These are phyloP conservation scores for Engraulis encrasicolus DNA, from an alignment of 2,113 vertebrate genomes.

Conservation along the genomic window DNA sequence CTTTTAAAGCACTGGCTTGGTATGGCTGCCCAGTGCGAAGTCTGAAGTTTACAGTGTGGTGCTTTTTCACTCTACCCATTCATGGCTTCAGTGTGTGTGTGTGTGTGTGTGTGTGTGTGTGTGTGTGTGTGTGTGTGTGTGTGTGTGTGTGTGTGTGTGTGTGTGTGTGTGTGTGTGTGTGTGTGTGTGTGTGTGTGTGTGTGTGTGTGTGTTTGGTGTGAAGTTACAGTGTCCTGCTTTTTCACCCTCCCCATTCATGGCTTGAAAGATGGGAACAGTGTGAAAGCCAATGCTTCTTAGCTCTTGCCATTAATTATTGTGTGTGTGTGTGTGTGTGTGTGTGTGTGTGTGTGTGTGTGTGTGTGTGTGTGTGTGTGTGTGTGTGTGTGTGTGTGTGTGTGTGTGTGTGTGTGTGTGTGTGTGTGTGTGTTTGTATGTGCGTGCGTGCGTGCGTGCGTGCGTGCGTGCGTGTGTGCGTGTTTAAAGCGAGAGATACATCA, in stretches of 20 bases:
- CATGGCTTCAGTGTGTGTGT: too few species aligned
- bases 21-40: slow-evolving; percentile 21
- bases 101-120: too few species aligned
- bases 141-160: too few species aligned
- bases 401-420: slow-evolving; percentile 6
- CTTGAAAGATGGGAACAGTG: slow-evolving; percentile 50
- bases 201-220: slow-evolving; percentile 20
- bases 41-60: slow-evolving; percentile 35
- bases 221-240: slow-evolving; percentile 28
- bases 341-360: slow-evolving; percentile 7
- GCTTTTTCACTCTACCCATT: too few species aligned
- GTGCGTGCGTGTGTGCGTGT: background rate
- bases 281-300: slow-evolving; percentile 59
- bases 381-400: slow-evolving; percentile 3
- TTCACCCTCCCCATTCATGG: slow-evolving; percentile 36
- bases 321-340: slow-evolving; percentile 12
- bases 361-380: slow-evolving; percentile 7
- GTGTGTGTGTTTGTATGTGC: slow-evolving; percentile 11
- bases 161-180: too few species aligned
- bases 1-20: slow-evolving; percentile 37
- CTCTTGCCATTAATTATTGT: slow-evolving; percentile 55
- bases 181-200: too few species aligned
- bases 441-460: background rate
- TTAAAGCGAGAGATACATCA: slow-evolving; percentile 6
- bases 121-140: too few species aligned